Evolutionary conservation across 2,888 invertebrate genomes (phyloP), one percentile per base, ranked within the genome.

Genomic region (Dendrolimus houi): DNA sequence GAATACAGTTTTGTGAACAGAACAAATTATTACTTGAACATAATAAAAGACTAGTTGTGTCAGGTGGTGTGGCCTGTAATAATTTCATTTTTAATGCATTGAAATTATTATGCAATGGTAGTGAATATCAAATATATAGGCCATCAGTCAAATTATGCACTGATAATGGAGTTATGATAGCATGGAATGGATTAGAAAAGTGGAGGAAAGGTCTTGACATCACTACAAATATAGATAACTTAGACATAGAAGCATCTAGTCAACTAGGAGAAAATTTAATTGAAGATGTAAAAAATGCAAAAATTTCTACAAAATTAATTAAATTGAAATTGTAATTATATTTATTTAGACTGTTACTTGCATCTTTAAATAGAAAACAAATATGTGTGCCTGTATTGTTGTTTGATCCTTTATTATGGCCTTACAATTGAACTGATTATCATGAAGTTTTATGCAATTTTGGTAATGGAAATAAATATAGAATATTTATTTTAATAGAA

Each of bases 91-190:
- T 93, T 56, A 90, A 92, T 62, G 93, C 94, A 42, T 83, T 99
- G 55, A 77, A 92, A 69, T 87, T 94, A 58, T 78, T 98, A 59
- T 96, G 97, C 71, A 74, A 92, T 57, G 92, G 94, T 66, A 91
- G 92, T 71, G 92, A 91, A 12, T 97, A 94, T 74, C 85, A 88
- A 70, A 88, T 97, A 52, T 92, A 93, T 57, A 93, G 96, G 64
- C 98, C 99, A 8, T 93, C 95, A 1, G 94, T 95, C 52, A 93
- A 94, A 70, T 92, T 98, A 52, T 99, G 99, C 79, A 98, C 97
- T 0, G 99, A 99, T 82, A 99, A 99, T 92, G 99, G 99, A 17
- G 94, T 98, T 41, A 99, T 99, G 99, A 97, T 99, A 74, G 99
- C 99, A 42, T 99, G 99, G 98, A 98, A 98, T 91, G 99, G 98